Conservation (phyloP, 2,888 invertebrate genomes). For the Rhyacophila evoluta region DNA sequence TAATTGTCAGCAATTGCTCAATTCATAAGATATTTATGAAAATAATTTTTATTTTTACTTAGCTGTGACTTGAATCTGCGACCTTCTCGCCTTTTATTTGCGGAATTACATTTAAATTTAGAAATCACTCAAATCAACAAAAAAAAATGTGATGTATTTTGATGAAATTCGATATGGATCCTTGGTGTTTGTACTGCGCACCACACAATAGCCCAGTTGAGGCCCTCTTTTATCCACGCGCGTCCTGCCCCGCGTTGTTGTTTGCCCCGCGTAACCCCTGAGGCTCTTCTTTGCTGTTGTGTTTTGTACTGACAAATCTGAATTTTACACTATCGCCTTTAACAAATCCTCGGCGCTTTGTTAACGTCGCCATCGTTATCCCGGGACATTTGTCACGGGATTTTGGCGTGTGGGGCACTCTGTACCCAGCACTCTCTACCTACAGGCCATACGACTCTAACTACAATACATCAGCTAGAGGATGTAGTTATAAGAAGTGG, state of each 20-base stretch:
- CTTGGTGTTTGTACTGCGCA: background rate
- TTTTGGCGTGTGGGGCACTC: conserved; percentile 34
- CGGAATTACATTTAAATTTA: no score
- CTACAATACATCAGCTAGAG: background rate
- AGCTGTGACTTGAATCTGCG: no score
- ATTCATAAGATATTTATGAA: no score
- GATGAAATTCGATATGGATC: no score
- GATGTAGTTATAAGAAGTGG: background rate
- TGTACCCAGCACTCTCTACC: background rate
- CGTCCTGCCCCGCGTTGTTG: background rate
- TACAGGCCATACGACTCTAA: background rate
- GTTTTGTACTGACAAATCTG: conserved; percentile 53
- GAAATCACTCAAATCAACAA: no score
- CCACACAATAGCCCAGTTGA: conserved; percentile 1
- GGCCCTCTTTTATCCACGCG: background rate
- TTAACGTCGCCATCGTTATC: conserved; percentile 53
- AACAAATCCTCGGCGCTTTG: conserved; percentile 54
- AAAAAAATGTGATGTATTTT: no score
- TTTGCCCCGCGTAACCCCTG: background rate
- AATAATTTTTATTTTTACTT: no score
- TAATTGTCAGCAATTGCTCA: no score
- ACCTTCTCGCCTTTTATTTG: no score
- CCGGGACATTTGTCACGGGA: conserved; percentile 53
- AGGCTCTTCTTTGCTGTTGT: conserved; percentile 39
- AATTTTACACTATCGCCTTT: conserved; percentile 54